phyloP scores from a whole-genome alignment of 2,113 vertebrate species.

The rat (Rattus norvegicus) region DNA sequence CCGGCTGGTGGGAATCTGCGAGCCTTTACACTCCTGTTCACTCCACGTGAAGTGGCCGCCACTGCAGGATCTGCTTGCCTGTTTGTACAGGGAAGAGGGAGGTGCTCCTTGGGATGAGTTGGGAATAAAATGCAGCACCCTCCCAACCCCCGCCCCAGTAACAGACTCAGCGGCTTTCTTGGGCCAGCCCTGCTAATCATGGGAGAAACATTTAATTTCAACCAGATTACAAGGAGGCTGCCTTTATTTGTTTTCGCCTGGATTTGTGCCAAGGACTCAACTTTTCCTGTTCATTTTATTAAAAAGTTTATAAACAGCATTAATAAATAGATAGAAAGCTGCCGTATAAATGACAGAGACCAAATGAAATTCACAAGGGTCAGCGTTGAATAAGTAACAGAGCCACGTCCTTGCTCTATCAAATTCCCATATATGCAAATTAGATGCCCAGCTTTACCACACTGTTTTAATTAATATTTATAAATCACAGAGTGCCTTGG shows the following conservation, averaged over 20 bases:
- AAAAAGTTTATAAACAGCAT: constrained; percentile 59
- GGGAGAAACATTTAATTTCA: neutral
- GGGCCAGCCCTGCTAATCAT: neutral
- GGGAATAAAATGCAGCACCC: neutral
- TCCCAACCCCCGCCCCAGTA: neutral
- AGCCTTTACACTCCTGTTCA: neutral
- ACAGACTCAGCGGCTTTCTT: neutral
- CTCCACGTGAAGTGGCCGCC: neutral
- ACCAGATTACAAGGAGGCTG: neutral
- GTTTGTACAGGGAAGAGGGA: neutral
- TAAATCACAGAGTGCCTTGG: constrained; percentile 44
- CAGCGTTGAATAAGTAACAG: constrained; percentile 7
- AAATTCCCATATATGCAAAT: constrained; percentile 61
- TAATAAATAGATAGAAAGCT: constrained; percentile 60
- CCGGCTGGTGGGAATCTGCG: neutral
- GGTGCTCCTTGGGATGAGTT: neutral
- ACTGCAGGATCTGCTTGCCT: neutral
- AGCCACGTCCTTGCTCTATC: neutral
- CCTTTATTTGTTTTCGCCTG: constrained; percentile 44
- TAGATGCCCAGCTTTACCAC: neutral
- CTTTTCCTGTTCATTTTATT: constrained; percentile 62
- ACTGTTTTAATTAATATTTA: constrained; percentile 73
- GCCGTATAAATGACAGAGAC: constrained; percentile 42
- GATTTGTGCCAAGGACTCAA: constrained; percentile 48
- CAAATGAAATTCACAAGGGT: constrained; percentile 66